Conservation (phyloP, 2,888 invertebrate species). For the Epirrhoe tristata region DNA sequence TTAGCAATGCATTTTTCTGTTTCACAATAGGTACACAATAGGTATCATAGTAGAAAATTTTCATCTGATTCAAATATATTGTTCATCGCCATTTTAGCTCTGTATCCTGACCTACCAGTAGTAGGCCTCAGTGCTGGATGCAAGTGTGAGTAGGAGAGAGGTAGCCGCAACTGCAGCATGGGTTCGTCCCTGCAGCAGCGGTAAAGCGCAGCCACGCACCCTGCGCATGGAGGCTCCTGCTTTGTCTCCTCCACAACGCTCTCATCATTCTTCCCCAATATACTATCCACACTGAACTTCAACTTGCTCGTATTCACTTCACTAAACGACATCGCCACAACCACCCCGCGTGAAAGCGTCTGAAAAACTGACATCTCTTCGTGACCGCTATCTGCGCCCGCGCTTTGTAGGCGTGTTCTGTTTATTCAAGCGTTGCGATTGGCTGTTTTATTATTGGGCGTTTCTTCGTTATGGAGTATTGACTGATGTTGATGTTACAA, state of each 20-base stretch:
- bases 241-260: slow-evolving; percentile 54
- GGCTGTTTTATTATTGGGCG: slow-evolving; percentile 66
- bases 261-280: slow-evolving; percentile 82
- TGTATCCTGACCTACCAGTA: slow-evolving; percentile 63
- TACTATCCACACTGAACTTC: slow-evolving; percentile 90
- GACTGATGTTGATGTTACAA: slow-evolving; percentile 72
- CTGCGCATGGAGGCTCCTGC: slow-evolving; percentile 84
- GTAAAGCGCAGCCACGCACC: slow-evolving; percentile 87
- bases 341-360: slow-evolving; percentile 60
- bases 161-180: slow-evolving; percentile 68
- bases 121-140: slow-evolving; percentile 79
- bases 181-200: slow-evolving; percentile 86
- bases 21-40: too few relatives aligned
- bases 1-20: too few relatives aligned
- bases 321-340: slow-evolving; percentile 67
- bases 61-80: too few relatives aligned
- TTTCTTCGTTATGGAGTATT: slow-evolving; percentile 70
- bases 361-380: slow-evolving; percentile 72
- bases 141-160: slow-evolving; percentile 73
- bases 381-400: slow-evolving; percentile 61
- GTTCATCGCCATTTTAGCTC: neutral
- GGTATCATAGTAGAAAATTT: too few relatives aligned
- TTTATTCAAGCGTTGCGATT: slow-evolving; percentile 60
- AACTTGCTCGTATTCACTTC: slow-evolving; percentile 75
- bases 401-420: slow-evolving; percentile 75